Conservation (phyloP, 2,113 vertebrate genomes). For the Otolemur garnettii region DNA sequence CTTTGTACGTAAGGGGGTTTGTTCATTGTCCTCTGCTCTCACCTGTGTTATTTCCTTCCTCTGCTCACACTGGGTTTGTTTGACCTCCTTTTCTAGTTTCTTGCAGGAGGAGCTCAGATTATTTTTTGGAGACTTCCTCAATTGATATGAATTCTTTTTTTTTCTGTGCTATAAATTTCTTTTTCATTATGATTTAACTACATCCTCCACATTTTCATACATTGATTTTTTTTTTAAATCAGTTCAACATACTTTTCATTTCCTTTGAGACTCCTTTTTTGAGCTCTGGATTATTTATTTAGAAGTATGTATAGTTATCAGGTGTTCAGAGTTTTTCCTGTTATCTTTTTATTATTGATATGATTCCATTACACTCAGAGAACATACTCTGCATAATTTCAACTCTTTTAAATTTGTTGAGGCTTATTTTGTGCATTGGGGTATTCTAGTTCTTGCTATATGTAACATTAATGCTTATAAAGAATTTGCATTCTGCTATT, state of each 20-base stretch:
- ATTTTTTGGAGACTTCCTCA: not conserved
- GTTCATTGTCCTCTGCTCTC: not conserved
- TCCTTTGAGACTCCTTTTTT: not conserved
- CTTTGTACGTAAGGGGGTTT: not conserved
- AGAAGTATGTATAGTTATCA: not conserved
- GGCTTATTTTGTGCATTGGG: not conserved
- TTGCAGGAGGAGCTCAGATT: not conserved
- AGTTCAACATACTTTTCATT: not conserved
- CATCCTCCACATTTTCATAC: not conserved
- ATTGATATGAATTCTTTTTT: not conserved
- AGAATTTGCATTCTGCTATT: not conserved
- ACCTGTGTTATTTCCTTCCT: not conserved
- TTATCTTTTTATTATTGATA: not conserved
- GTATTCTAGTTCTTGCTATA: not conserved
- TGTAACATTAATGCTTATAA: not conserved
- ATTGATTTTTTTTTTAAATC: not conserved
- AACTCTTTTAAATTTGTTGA: not conserved
- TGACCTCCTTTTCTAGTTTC: not conserved
- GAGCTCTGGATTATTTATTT: not conserved
- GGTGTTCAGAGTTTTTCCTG: not conserved
- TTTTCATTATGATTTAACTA: not conserved
- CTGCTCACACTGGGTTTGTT: not conserved
- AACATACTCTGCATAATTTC: not conserved
- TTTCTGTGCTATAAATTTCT: not conserved
- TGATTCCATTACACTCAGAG: not conserved